phyloP scores from a whole-genome alignment of 1,140 invertebrate genomes.

The Polypedilum vanderplanki region DNA sequence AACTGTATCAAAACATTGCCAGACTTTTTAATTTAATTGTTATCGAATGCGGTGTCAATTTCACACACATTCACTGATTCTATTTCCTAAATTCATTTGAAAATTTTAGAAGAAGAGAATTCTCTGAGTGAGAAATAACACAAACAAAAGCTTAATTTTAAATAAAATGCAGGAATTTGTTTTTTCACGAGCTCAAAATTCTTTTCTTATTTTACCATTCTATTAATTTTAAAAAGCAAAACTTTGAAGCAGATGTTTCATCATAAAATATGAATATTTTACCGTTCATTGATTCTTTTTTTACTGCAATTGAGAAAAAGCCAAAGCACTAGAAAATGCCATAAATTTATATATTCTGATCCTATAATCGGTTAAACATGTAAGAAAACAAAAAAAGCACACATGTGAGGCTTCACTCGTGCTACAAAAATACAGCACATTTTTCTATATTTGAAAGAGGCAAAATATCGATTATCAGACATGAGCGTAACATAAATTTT shows the following conservation, averaged over 20 bases:
- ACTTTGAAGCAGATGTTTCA: no score
- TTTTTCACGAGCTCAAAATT: no score
- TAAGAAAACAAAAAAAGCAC: not conserved
- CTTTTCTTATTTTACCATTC: no score
- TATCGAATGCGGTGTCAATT: conserved; percentile 4
- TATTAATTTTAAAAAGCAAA: no score
- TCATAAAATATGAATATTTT: no score
- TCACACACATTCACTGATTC: not conserved
- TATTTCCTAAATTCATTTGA: no score
- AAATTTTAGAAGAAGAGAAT: no score
- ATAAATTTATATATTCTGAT: conserved; percentile 12
- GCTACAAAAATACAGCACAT: not conserved
- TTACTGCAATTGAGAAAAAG: not conserved
- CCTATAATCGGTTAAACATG: not conserved
- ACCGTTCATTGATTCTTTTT: no score
- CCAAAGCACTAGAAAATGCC: not conserved
- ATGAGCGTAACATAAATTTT: not conserved
- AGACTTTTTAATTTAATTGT: conserved; percentile 8
- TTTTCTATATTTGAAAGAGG: not conserved
- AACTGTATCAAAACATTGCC: not conserved
- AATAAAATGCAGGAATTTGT: no score
- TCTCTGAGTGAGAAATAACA: no score
- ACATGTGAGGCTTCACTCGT: not conserved
- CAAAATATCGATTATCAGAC: conserved; percentile 5
- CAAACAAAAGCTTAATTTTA: no score